Evolutionary conservation across 2,888 invertebrate species (phyloP).

Genomic region (Congeria kusceri): DNA sequence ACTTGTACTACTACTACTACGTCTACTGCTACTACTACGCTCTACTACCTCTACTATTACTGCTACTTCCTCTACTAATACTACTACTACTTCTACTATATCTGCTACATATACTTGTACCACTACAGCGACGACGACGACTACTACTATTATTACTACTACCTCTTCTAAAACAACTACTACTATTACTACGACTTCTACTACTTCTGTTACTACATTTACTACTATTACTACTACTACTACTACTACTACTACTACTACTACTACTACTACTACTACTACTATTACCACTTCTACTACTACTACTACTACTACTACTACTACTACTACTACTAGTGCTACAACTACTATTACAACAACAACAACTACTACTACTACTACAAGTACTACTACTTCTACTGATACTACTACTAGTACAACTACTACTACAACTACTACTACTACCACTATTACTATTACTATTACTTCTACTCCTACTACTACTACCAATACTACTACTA

Average conservation of each 20-base stretch:
- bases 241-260: constrained; percentile 34
- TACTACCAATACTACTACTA: too few relatives aligned
- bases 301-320: too few relatives aligned
- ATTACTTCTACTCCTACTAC: too few relatives aligned
- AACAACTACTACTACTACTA: too few relatives aligned
- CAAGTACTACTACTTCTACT: too few relatives aligned
- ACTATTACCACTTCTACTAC: background rate
- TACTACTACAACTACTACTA: constrained; percentile 41
- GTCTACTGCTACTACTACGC: too few relatives aligned
- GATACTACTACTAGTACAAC: background rate
- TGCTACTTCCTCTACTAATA: constrained; percentile 9
- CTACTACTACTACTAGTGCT: too few relatives aligned
- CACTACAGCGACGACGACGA: constrained; percentile 26
- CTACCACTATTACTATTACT: background rate
- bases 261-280: constrained; percentile 35
- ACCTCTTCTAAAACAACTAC: background rate
- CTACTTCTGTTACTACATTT: background rate
- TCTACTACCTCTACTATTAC: too few relatives aligned
- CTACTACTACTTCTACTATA: constrained; percentile 38
- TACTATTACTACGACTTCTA: too few relatives aligned
- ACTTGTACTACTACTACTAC: constrained; percentile 3
- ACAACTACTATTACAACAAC: too few relatives aligned
- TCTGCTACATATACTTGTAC: constrained; percentile 30
- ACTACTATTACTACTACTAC: constrained; percentile 33
- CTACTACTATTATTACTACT: constrained; percentile 40